These are phyloP conservation scores for Polydesmus complanatus DNA, from an alignment of 2,888 invertebrate species.

Conservation along the genomic window DNA sequence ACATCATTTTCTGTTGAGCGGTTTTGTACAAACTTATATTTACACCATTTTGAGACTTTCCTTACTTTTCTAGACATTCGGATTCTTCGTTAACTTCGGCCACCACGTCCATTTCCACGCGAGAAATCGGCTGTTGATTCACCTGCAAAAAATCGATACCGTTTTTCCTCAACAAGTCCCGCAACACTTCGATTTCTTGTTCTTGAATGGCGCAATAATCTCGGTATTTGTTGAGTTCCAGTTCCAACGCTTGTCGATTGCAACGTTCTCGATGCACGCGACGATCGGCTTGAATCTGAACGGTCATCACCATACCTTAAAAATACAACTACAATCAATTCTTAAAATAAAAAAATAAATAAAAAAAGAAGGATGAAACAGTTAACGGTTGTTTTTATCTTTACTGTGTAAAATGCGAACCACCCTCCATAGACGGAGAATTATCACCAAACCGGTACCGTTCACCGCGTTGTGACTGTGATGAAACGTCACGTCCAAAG, in stretches of 20 bases:
- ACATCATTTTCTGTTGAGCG: too few species aligned
- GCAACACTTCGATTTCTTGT: slow-evolving; percentile 29
- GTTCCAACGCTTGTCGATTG: slow-evolving; percentile 29
- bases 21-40: too few species aligned
- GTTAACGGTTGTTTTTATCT: slow-evolving; percentile 7
- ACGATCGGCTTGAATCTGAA: slow-evolving; percentile 31
- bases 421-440: slow-evolving; percentile 35
- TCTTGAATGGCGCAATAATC: slow-evolving; percentile 32
- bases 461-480: slow-evolving; percentile 26
- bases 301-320: slow-evolving; percentile 21
- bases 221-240: slow-evolving; percentile 31
- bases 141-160: slow-evolving; percentile 23
- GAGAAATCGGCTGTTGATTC: slow-evolving; percentile 6
- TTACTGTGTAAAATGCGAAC: slow-evolving; percentile 35
- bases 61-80: neutral
- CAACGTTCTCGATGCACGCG: slow-evolving; percentile 28
- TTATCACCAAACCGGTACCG: slow-evolving; percentile 32
- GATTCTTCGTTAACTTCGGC: slow-evolving; percentile 15
- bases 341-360: neutral
- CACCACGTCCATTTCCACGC: slow-evolving; percentile 13
- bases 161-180: slow-evolving; percentile 29
- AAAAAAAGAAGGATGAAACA: neutral
- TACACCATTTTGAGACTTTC: too few species aligned
- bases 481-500: slow-evolving; percentile 31
- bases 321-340: slow-evolving; percentile 24